Evolutionary conservation across 2,888 invertebrate species (phyloP), one percentile per base, ranked within the genome.

Genomic region (Lissonota sp.): DNA sequence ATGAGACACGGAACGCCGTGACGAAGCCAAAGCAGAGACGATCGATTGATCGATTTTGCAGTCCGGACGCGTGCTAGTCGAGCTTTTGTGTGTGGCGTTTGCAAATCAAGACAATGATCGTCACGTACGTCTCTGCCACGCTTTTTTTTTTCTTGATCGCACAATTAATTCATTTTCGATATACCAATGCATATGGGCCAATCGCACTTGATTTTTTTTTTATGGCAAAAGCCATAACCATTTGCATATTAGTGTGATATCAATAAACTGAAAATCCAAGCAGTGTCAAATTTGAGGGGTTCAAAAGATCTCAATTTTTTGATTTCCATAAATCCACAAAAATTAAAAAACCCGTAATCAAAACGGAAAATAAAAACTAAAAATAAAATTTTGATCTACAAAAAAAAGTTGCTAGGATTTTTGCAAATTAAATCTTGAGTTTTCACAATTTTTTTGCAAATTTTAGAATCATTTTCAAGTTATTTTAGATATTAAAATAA

Each of bases 31-130:
- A 42, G 46, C 46, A 8, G 53, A 71, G n/a, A 16, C 67, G 67
- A 67, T 67, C 75, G 74, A 74, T 70, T 26, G 57, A 75, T 80
- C 67, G 80, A 75, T 79, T n/a, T 60, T 42, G 71, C 55, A 80
- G 55, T 58, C 80, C 60, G 64, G 66, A 66, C 74, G 74, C 74
- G 74, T 74, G 66, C 66, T 49, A 46, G 39, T 14, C 6, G 16
- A 46, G 1, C 8, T 8, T 14, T 16, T 14, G 40, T 44, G 39
- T 39, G 46, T 12, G 53, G n/a, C 57, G 74, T 70, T 51, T 64
- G 58, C 70, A 64, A 79, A 79, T 79, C 70, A 14, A 39, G 37
- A 14, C 51, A 12, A 49, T 37, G 53, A 42, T 55, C 40, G 62
- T 44, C 44, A 64, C 44, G 42, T 60, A 42, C 39, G 37, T 63